Base-by-base conservation (phyloP, 2,797 vertebrate species). In the Malacoctenus gilli region DNA sequence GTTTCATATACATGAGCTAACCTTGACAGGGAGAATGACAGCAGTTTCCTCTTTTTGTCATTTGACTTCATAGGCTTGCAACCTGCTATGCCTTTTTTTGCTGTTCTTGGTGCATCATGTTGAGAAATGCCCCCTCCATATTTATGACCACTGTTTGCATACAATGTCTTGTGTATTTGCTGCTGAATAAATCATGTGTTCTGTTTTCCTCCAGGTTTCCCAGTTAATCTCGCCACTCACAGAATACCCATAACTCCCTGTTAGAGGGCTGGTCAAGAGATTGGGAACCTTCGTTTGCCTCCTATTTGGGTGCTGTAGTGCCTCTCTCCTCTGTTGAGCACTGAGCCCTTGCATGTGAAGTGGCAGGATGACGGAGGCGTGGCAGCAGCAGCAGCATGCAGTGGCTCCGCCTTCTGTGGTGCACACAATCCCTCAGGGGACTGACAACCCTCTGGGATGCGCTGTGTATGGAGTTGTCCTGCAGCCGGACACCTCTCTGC, bases 381-480 rank as follows among this genome's bases (percentile, higher is more conserved):
- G 93, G 61, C 94, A 96, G 79, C 91, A 91, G 82, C 80, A 85
- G 75, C 95, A 97, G 69, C 96, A 98, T 65, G 73, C 93, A 1
- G 96, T 95, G 71, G 89, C 93, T 32, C 91, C 95, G 0, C 77
- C 95, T 50, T 92, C 96, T 15, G 91, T 95, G 0, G 96, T 96
- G 55, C 96, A 97, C 86, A 90, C 95, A 1, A 91, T 98, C 38
- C 89, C 95, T 0, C 93, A 92, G 0, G 89, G 88, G 0, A 67
- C 93, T 0, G 96, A 98, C 82, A 97, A 91, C 83, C 77, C 96
- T 2, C 59, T 98, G 82, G 95, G 94, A 81, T 97, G 95, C 11
- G 89, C 96, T 0, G 95, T 98, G 43, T 98, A 98, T 0, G 96
- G 95, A 38, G 96, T 98, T 12, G 93, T 98, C 51, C 91, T 98